Base-by-base conservation (phyloP, 2,113 vertebrate genomes). In the Origma solitaria region DNA sequence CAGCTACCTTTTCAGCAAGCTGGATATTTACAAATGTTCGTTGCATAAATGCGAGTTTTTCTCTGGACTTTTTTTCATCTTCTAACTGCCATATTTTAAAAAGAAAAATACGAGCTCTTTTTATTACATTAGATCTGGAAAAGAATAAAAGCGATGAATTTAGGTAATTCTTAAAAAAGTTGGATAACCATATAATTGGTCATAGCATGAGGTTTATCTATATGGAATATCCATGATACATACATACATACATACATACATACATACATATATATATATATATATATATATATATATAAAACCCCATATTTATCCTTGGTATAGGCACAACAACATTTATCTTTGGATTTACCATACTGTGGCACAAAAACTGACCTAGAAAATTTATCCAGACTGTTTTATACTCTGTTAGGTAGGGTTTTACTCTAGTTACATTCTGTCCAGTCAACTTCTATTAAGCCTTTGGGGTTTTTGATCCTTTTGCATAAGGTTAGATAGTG, bases 81-180 rank as follows among this genome's bases (percentile, higher is more conserved):
- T 65, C 13, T 54, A 77, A 72, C 7, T 6, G 3, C 15, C 40
- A 9, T 81, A 50, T 71, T 75, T 91, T 28, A 7, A 56, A 50
- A 83, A 81, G 8, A 40, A 53, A 86, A 66, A 27, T 15, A 42
- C 0, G 0, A 4, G 5, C 2, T 30, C 3, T 58, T 78, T 15
- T 78, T 70, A 82, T 16, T 58, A 15, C 22, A 51, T 37, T 68
- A 72, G 10, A 56, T 47, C 27, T 13, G 28, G 49, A 19, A 70
- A 75, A 54, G 37, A 70, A 23, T 20, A 2, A 40, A 79, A 79
- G 2, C 11, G 33, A 62, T 45, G 10, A 65, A 78, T 78, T 65
- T 47, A 86, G 33, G 12, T 58, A 3, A 58, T 47, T 30, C 24
- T 82, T 85, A 68, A 51, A 72, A 79, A 45, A 75, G 11, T n/a